phyloP scores from a whole-genome alignment of 2,113 vertebrate species.

The Xyliphius kryptos region DNA sequence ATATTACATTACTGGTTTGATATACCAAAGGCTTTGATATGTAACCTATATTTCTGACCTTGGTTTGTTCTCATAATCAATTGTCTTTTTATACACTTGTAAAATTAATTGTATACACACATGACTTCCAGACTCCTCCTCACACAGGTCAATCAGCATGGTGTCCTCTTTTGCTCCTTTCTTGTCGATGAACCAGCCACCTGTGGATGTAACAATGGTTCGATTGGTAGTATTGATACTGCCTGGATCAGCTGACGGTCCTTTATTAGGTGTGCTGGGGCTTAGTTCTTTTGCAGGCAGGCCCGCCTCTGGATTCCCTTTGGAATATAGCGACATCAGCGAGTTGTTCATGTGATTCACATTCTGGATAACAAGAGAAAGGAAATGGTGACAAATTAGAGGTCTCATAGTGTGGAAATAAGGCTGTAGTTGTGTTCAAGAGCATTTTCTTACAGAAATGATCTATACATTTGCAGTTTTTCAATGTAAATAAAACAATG shows the following conservation, averaged over 20 bases:
- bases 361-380: conserved; percentile 58
- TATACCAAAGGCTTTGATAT: too few relatives aligned
- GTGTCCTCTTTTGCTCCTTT: conserved; percentile 31
- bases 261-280: conserved; percentile 23
- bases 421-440: too few relatives aligned
- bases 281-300: conserved; percentile 8
- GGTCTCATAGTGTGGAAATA: too few relatives aligned
- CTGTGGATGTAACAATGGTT: conserved; percentile 51
- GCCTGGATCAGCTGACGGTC: conserved; percentile 36
- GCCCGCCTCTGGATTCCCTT: conserved; percentile 60
- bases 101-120: too few relatives aligned
- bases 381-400: background rate
- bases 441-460: too few relatives aligned
- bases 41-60: too few relatives aligned
- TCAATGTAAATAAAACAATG: too few relatives aligned
- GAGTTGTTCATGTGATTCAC: conserved; percentile 87
- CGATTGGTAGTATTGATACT: background rate
- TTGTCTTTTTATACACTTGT: background rate
- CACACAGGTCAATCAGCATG: conserved; percentile 70
- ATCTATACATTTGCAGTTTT: too few relatives aligned
- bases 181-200: conserved; percentile 79
- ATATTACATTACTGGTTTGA: too few relatives aligned
- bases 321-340: conserved; percentile 80
- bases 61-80: too few relatives aligned
- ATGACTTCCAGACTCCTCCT: conserved; percentile 53